These are phyloP conservation scores for Sylvilagus bachmani DNA, from an alignment of 2,113 vertebrate genomes.

Conservation along the genomic window DNA sequence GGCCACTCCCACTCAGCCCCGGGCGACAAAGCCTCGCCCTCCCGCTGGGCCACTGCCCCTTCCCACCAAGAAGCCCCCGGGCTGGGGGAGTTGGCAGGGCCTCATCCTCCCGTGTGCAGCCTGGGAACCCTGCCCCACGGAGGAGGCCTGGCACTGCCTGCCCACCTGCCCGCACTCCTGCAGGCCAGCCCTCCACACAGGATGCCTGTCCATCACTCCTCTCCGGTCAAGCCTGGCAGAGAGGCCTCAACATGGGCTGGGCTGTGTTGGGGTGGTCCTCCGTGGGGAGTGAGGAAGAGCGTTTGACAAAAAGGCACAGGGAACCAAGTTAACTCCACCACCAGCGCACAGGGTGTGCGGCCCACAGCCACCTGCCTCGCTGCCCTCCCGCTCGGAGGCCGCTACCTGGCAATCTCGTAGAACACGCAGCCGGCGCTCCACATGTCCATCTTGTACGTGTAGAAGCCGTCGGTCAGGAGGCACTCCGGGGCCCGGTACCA, in stretches of 20 bases:
- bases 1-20: neutral
- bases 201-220: accelerated
- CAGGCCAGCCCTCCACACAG: neutral
- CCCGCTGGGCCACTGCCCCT: neutral
- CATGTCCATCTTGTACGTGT: conserved; percentile 91
- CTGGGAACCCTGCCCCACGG: neutral
- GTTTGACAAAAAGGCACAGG: neutral
- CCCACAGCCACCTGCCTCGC: neutral
- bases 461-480: conserved; percentile 93
- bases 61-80: neutral
- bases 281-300: neutral
- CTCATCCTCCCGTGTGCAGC: neutral
- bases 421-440: conserved; percentile 94
- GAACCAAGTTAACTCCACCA: too few relatives aligned
- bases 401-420: conserved; percentile 93
- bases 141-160: too few relatives aligned
- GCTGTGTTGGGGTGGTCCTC: neutral
- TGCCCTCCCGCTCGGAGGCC: neutral
- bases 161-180: neutral
- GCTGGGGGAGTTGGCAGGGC: too few relatives aligned
- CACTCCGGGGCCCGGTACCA: conserved; percentile 95
- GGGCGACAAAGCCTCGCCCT: too few relatives aligned
- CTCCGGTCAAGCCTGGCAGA: accelerated
- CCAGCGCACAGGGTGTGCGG: neutral
- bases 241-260: too few relatives aligned